Conservation (phyloP, 2,888 invertebrate species). For the Drosophila mimica region DNA sequence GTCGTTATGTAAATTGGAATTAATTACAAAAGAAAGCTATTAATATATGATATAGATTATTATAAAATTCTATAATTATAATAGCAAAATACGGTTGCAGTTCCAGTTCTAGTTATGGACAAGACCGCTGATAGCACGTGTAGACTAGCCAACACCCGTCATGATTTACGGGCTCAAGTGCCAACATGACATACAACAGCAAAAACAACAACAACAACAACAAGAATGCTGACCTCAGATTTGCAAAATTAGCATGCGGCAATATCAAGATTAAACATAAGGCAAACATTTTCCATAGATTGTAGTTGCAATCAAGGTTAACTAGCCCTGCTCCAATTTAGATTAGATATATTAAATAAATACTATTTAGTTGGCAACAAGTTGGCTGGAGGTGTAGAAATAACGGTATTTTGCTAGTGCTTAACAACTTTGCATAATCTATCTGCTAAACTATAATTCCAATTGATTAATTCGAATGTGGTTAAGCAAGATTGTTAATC, state of each 20-base stretch:
- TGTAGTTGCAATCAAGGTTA: conserved; percentile 39
- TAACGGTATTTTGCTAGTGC: background rate
- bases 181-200: conserved; percentile 18
- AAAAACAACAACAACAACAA: conserved; percentile 9
- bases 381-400: background rate
- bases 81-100: conserved; percentile 17
- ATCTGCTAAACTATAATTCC: background rate
- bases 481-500: background rate
- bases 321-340: conserved; percentile 43
- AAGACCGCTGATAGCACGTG: conserved; percentile 8
- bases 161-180: conserved; percentile 35
- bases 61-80: background rate
- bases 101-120: conserved; percentile 10
- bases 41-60: background rate
- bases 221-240: conserved; percentile 10
- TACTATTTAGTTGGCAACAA: conserved; percentile 6
- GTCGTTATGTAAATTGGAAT: conserved; percentile 17
- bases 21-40: background rate
- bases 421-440: background rate
- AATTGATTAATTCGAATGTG: conserved; percentile 28
- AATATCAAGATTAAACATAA: conserved; percentile 15
- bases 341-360: conserved; percentile 7
- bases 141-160: conserved; percentile 7
- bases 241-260: conserved; percentile 23
- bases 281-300: background rate